Base-by-base conservation (phyloP, 2,888 invertebrate species). In the Sympetrum striolatum region DNA sequence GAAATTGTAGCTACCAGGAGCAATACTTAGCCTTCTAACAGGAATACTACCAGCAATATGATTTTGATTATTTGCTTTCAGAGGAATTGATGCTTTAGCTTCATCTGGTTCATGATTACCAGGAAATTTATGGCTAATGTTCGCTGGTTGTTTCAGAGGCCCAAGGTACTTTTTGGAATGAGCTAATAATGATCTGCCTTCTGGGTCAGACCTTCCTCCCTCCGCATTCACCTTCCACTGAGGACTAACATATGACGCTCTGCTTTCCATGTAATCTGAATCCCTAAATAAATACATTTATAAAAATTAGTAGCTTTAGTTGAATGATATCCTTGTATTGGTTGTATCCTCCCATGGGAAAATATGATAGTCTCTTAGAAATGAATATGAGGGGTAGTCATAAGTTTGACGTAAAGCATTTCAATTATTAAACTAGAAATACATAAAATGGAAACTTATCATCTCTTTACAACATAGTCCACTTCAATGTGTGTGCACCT, bases 181-280 rank as follows among this genome's bases (percentile, higher is more conserved):
- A 15, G 64, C 22, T 58, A 82, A 31, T 22, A 86, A 35, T 37
- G 86, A 58, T n/a, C 86, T 60, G 35, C 86, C 86, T 37, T 86
- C 86, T 10, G 60, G 86, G 18, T 86, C 86, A 86, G 86, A 37
- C 64, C 64, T 60, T 39, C 86, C 86, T 15, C 22, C 39, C 37
- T 86, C 86, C 37, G 37, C n/a, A 60, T 86, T 86, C 86, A 86
- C 37, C 37, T 60, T 60, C 86, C 86, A 86, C 37, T 60, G 86
- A 6, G 86, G 86, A 60, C 86, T 86, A 8, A 86, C 58, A 64
- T 86, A 86, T n/a, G 86, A 86, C 8, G 86, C 86, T 60, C 86
- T 58, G 10, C 60, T 86, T 22, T 86, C 86, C 12, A 35, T 35
- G n/a, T 35, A 86, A 18, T 86, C 86, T 64, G 60, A 37, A 8